Evolutionary conservation across 2,888 invertebrate species (phyloP), one percentile per base, ranked within the genome.

Genomic region (Ametastegia equiseti): DNA sequence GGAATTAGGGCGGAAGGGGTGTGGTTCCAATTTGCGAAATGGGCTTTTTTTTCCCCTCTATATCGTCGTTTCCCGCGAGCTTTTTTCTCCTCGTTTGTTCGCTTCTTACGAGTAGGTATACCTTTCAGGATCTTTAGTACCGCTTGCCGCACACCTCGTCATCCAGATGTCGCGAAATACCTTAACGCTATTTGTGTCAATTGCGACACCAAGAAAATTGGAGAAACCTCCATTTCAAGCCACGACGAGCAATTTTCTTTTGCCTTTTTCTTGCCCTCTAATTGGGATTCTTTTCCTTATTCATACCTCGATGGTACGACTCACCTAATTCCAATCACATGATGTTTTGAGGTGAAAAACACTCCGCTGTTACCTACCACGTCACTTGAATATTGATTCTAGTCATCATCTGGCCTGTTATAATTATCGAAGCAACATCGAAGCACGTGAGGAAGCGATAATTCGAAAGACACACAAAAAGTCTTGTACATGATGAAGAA

Each of bases 21-120:
- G 88, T 88, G 87, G 88, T 86, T 84, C 84, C 86, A 88, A 89
- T 89, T 90, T 90, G 88, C 87, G 85, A 88, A 88, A 87, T 84
- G 83, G 83, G 84, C 83, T 80, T 79, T 63, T 80, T 63, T 83
- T 80, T 80, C 47, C 81, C 60, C 42, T 27, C 47, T 39, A 13
- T 57, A 60, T 54, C 54, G 11, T 75, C 39, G 77, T 77, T 77
- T 65, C 50, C 67, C n/a, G 27, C 13, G 19, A 19, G 9, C 63
- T 13, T 23, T 45, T 19, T 7, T 23, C 30, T 42, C 30, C 27
- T 54, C 60, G 2, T 23, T 39, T 27, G 15, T 36, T 47, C 30
- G 4, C 45, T 15, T 60, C 63, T 63, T n/a, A n/a, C n/a, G n/a
- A n/a, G n/a, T n/a, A n/a, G n/a, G n/a, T n/a, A n/a, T n/a, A n/a